Percentiles rank a stretch among this genome's conserved stretches.
These are phyloP conservation scores for Pteronotus mesoamericanus DNA, from an alignment of 2,797 vertebrate genomes.

Conservation along the genomic window DNA sequence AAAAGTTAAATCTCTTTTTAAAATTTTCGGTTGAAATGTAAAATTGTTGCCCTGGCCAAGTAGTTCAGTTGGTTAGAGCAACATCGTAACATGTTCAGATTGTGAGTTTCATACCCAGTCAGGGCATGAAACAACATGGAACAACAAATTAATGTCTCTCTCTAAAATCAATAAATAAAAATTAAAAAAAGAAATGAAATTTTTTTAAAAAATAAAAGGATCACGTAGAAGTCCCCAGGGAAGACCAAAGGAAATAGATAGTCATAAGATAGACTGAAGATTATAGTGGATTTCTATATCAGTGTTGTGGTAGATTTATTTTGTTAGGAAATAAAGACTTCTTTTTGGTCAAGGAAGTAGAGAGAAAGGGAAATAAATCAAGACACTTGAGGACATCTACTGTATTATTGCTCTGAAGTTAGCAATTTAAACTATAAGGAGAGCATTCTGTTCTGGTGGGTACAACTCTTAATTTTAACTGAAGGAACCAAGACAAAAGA, in stretches of 20 bases:
- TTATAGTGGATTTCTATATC: slow-evolving; percentile 38
- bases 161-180: background rate
- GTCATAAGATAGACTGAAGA: background rate
- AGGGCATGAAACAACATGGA: background rate
- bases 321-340: slow-evolving; percentile 55
- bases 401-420: slow-evolving; percentile 9
- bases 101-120: background rate
- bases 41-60: background rate
- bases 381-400: background rate
- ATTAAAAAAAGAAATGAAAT: background rate
- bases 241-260: background rate
- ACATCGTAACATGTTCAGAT: background rate
- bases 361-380: background rate
- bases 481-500: slow-evolving; percentile 14
- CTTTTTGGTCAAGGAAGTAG: slow-evolving; percentile 45
- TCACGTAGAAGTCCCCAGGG: background rate
- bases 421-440: slow-evolving; percentile 9
- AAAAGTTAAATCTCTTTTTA: slow-evolving; percentile 46
- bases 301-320: slow-evolving; percentile 36
- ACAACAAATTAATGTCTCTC: background rate
- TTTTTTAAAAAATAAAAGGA: background rate
- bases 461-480: background rate
- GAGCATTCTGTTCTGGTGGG: background rate
- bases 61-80: background rate
- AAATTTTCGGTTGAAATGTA: slow-evolving; percentile 32